Base-by-base conservation (phyloP, 2,888 invertebrate species). In the Eupsilia transversa region DNA sequence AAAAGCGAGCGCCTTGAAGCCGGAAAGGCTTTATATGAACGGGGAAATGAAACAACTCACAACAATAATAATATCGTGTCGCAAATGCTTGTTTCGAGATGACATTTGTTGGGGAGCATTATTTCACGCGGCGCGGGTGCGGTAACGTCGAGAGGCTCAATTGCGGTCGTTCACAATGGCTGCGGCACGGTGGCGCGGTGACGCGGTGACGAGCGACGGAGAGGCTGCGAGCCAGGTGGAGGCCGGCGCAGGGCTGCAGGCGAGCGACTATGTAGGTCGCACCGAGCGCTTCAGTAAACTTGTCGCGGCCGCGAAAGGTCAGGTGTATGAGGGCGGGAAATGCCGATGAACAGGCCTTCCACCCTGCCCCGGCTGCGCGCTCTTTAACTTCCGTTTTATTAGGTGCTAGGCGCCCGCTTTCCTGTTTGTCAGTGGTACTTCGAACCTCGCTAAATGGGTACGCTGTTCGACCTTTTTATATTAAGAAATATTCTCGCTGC, bases 301-400 rank as follows among this genome's bases (percentile, higher is more conserved):
- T 92, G 95, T 95, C 94, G 94, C 94, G 92, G 93, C 89, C 93
- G 92, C 91, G 90, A 96, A 96, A 96, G 96, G 96, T 96, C 96
- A 96, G 95, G 95, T 95, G 95, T 95, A 94, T 95, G 94, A 94
- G 94, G 95, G 93, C 95, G 94, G 94, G 94, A 95, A 95, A 94
- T 93, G 93, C 91, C 94, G 92, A 93, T 93, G 93, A 93, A 92
- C 92, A 91, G 92, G 90, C 91, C 89, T 92, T 90, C 91, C 90
- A 90, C 90, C 90, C 90, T 88, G 86, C 90, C 85, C 89, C 88
- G 87, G 87, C 91, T 85, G 87, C 87, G 90, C 90, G 89, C 90
- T 90, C 90, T 93, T 91, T 91, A 91, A 93, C 95, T 94, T 94
- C 94, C 94, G 93, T 93, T 94, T 91, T 94, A 94, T 94, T 94